These are phyloP conservation scores for Myotis lucifugus DNA, from an alignment of 2,113 vertebrate genomes.

Conservation along the genomic window DNA sequence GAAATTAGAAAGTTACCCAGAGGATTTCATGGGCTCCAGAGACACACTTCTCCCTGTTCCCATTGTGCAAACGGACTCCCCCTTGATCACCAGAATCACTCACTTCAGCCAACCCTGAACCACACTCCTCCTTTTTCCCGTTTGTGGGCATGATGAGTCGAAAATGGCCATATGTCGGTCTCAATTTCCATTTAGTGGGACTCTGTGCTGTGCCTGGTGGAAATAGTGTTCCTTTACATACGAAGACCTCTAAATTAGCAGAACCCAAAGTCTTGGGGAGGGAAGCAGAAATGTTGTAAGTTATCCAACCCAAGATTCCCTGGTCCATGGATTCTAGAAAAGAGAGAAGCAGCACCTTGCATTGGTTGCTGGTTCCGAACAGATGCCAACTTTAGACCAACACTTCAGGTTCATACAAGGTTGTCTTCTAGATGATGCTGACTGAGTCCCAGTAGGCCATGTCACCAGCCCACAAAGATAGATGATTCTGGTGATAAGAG, in stretches of 20 bases:
- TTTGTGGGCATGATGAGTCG: neutral
- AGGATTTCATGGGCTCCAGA: neutral
- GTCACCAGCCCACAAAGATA: neutral
- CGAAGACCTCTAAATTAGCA: neutral
- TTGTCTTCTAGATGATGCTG: neutral
- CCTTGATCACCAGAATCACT: neutral
- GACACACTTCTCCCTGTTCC: neutral
- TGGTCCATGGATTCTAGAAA: neutral
- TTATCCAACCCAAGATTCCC: neutral
- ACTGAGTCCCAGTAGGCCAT: neutral
- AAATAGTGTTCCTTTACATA: neutral
- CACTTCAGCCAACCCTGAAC: neutral
- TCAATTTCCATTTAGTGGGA: neutral
- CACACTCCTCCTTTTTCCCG: fast-evolving
- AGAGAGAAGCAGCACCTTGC: neutral
- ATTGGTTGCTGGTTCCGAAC: neutral
- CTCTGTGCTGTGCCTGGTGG: neutral
- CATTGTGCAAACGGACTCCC: neutral
- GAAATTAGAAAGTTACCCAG: neutral
- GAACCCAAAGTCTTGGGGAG: neutral
- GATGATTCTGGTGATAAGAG: neutral
- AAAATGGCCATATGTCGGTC: neutral
- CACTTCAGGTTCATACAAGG: neutral
- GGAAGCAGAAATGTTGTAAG: neutral
- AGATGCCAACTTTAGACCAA: neutral